Conservation (phyloP, 1,140 invertebrate species). For the Anadara kagoshimensis region DNA sequence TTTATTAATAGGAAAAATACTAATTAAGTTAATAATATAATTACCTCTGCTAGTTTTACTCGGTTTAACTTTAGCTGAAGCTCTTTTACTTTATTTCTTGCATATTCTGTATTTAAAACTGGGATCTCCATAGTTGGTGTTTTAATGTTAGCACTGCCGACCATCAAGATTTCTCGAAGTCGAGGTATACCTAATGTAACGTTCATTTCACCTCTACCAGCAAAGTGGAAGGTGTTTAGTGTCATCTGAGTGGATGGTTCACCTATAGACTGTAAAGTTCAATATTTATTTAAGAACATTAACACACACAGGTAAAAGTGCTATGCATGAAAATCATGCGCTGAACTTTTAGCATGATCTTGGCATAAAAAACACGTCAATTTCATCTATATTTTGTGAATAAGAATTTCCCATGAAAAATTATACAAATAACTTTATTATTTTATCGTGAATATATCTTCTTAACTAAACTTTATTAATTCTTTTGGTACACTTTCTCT, state of each 20-base stretch:
- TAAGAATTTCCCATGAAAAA: too few species aligned
- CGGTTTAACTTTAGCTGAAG: constrained; percentile 79
- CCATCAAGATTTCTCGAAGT: constrained; percentile 97
- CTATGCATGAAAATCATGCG: too few species aligned
- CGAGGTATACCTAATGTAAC: constrained; percentile 97
- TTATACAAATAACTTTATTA: too few species aligned
- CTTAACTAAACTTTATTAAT: too few species aligned
- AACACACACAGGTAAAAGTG: too few species aligned
- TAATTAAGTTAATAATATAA: background rate
- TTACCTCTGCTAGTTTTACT: constrained; percentile 85
- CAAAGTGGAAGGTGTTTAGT: constrained; percentile 99
- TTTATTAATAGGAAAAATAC: too few species aligned
- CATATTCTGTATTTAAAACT: constrained; percentile 73
- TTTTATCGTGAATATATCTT: too few species aligned
- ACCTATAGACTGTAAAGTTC: constrained; percentile 85
- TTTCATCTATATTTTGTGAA: too few species aligned
- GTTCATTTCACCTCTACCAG: constrained; percentile 99
- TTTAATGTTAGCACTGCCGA: constrained; percentile 92
- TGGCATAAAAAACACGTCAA: too few species aligned
- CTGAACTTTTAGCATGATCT: too few species aligned
- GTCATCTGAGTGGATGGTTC: constrained; percentile 99
- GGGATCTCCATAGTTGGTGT: constrained; percentile 98
- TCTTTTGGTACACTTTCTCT: too few species aligned
- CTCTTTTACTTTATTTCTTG: constrained; percentile 38
- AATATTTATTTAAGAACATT: background rate